Conservation (phyloP, 2,888 invertebrate species). For the Epiblema foenella region DNA sequence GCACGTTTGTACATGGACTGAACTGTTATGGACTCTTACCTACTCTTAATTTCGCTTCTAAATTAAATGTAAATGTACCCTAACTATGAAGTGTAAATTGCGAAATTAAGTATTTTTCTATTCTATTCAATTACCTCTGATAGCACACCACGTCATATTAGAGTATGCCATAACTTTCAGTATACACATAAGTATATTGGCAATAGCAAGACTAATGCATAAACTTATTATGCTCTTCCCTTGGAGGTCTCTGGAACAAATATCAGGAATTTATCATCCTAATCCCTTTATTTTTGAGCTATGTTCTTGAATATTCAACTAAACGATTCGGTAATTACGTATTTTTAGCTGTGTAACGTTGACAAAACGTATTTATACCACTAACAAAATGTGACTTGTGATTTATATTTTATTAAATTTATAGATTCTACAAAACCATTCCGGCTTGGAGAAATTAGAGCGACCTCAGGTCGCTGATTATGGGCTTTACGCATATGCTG, state of each 20-base stretch:
- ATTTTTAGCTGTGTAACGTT: not conserved
- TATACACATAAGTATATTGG: conserved; percentile 60
- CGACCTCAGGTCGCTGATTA: too few relatives aligned
- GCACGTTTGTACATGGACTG: too few relatives aligned
- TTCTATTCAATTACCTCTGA: conserved; percentile 59
- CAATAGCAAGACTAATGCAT: conserved; percentile 64
- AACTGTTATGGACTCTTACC: too few relatives aligned
- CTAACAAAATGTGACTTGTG: not conserved
- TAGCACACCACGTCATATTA: conserved; percentile 67
- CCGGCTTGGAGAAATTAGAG: too few relatives aligned
- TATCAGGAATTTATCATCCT: not conserved
- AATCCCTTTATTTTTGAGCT: not conserved
- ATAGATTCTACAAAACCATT: too few relatives aligned
- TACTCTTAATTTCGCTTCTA: too few relatives aligned
- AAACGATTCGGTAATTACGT: not conserved
- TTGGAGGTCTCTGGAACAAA: conserved; percentile 70
- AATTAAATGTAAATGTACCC: too few relatives aligned
- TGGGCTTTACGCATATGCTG: too few relatives aligned
- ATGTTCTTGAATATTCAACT: not conserved
- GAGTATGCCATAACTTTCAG: conserved; percentile 63
- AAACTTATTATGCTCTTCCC: conserved; percentile 75
- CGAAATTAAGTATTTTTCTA: too few relatives aligned
- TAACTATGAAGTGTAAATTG: too few relatives aligned
- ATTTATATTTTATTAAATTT: too few relatives aligned
- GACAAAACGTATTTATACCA: not conserved